These are phyloP conservation scores for Parazoanthus atlanticus DNA, from an alignment of 92 coral and sea anemone species.

Conservation along the genomic window DNA sequence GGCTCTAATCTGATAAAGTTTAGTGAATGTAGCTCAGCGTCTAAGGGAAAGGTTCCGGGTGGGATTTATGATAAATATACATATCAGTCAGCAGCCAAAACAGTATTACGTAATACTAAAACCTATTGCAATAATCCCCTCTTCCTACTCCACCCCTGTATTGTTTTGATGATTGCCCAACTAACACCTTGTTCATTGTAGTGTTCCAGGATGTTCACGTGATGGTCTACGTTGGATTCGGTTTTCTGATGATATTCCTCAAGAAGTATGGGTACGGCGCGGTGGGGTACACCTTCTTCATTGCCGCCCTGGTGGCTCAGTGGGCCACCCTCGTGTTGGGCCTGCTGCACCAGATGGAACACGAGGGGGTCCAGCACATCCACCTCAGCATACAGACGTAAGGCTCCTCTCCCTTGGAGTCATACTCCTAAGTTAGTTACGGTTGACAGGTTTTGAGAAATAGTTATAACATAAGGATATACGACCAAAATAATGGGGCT, in stretches of 20 bases:
- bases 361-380: slow-evolving; percentile 18
- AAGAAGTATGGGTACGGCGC: slow-evolving; percentile 51
- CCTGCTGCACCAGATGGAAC: slow-evolving; percentile 30
- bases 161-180: neutral
- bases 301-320: slow-evolving; percentile 54
- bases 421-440: too few relatives aligned
- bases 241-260: slow-evolving; percentile 54
- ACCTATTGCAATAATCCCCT: neutral
- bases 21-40: too few relatives aligned
- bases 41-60: too few relatives aligned
- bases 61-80: too few relatives aligned
- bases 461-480: too few relatives aligned
- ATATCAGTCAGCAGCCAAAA: too few relatives aligned
- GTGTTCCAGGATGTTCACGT: slow-evolving; percentile 64
- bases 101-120: neutral
- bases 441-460: neutral
- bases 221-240: slow-evolving; percentile 57
- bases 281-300: slow-evolving; percentile 52
- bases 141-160: neutral
- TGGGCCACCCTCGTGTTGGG: slow-evolving; percentile 32
- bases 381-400: slow-evolving; percentile 16
- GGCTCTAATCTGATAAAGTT: too few relatives aligned
- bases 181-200: neutral
- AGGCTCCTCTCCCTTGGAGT: neutral
- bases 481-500: too few relatives aligned